These are phyloP conservation scores for Lepidocolaptes lacrymiger DNA, from an alignment of 2,797 vertebrate species.

Conservation along the genomic window DNA sequence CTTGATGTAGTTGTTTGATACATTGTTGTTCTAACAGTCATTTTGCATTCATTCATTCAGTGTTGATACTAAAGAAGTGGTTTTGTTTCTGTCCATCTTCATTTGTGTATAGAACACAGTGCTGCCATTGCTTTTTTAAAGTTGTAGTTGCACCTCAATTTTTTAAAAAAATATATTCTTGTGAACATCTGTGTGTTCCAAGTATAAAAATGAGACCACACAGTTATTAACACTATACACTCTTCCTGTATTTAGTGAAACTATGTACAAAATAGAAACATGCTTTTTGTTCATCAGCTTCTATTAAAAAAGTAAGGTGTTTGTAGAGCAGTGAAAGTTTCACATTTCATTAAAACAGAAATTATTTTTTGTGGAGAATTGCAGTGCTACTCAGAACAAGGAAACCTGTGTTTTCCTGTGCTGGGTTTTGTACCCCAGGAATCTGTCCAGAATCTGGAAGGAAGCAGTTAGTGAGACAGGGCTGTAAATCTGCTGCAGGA, in stretches of 20 bases:
- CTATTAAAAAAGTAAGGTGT: constrained; percentile 22
- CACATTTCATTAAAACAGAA: constrained; percentile 36
- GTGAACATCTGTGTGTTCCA: not conserved
- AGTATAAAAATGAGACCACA: not conserved
- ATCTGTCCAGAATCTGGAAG: constrained; percentile 68
- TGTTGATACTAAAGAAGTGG: not conserved
- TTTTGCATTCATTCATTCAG: not conserved
- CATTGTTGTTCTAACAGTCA: not conserved
- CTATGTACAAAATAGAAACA: not conserved
- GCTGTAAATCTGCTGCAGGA: constrained; percentile 66
- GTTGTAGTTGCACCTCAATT: not conserved
- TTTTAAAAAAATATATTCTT: not conserved
- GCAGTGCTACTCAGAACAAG: constrained; percentile 55
- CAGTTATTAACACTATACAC: not conserved
- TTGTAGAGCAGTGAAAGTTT: constrained; percentile 41
- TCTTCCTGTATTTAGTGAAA: not conserved
- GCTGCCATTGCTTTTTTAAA: not conserved
- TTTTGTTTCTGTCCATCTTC: not conserved
- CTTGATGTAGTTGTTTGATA: not conserved
- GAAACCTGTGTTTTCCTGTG: constrained; percentile 62
- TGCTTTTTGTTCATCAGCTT: not conserved
- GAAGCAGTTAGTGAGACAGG: constrained; percentile 64
- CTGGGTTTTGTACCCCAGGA: constrained; percentile 49
- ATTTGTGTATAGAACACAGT: not conserved
- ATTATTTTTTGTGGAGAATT: constrained; percentile 44